Base-by-base conservation (phyloP, 2,113 vertebrate genomes). In the Chascanopsetta lugubris region DNA sequence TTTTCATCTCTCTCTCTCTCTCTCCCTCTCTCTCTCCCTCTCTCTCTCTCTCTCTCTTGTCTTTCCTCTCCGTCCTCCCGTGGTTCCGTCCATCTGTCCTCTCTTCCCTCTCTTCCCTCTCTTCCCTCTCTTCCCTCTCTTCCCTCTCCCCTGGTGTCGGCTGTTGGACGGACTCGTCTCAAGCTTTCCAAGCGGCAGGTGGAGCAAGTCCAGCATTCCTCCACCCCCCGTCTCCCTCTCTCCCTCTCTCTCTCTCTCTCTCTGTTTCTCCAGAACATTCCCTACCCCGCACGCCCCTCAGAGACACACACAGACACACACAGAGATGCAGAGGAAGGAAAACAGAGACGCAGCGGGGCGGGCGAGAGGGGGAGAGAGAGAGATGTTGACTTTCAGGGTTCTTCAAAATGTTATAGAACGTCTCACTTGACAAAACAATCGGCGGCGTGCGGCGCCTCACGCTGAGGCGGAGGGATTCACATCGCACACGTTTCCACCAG, bases 151-250 rank as follows among this genome's bases (percentile, higher is more conserved):
- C 77, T 77, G 80, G 77, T 87, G 79, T 83, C 66, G 80, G 63
- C 73, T 85, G 68, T 88, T 88, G 86, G 87, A 84, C 56, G 22
- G 69, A 81, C 50, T 76, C 51, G 3, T 51, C 65, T 65, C 83
- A 62, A 85, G 85, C 80, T 80, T 82, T 87, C 80, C 88, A 88
- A 88, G 73, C 86, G 81, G 85, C 87, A 90, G 81, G 89, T 88
- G 87, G 89, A 90, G 87, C 83, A 84, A 85, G 76, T 89, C 88
- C 85, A 88, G 87, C 86, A 88, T 87, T 89, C 88, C 87, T 63
- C 73, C 74, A 43, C 64, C 69, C 20, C 12, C 53, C 8, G 10
- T 36, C 32, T 36, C 32, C 13, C 32, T 40, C 38, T 8, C 17
- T 47, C 29, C 38, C 58, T 67, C 61, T 50, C 34, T 36, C 46